Evolutionary conservation across 2,888 invertebrate species (phyloP).

Genomic region (Drosophila trichaetosa): DNA sequence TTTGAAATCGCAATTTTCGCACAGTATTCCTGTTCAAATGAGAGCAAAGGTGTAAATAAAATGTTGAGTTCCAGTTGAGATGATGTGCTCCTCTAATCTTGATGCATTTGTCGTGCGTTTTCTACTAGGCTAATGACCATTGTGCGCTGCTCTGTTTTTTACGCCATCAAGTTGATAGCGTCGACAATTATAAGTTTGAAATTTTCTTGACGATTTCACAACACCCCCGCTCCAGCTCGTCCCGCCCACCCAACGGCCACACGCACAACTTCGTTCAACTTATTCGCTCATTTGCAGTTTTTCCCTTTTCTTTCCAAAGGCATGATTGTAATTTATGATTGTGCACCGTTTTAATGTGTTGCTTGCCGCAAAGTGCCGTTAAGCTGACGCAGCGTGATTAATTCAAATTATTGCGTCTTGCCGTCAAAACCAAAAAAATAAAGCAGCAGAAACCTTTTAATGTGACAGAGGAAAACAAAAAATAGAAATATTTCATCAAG

Average conservation of each 20-base stretch:
- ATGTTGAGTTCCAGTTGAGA: neutral
- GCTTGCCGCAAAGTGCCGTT: constrained; percentile 38
- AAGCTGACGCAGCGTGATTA: constrained; percentile 51
- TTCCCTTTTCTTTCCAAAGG: neutral
- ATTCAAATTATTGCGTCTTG: constrained; percentile 58
- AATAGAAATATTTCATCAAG: constrained; percentile 20
- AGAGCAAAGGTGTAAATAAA: neutral
- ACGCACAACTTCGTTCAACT: neutral
- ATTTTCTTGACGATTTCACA: constrained; percentile 32
- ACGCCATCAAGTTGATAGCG: constrained; percentile 6
- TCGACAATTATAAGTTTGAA: constrained; percentile 43
- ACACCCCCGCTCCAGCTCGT: neutral
- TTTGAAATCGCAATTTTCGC: neutral
- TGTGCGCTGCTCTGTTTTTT: constrained; percentile 1
- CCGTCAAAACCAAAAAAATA: neutral
- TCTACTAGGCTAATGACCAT: constrained; percentile 1
- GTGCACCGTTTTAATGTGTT: constrained; percentile 38
- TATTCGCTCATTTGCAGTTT: constrained; percentile 2
- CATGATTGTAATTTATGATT: constrained; percentile 50
- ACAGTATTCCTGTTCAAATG: neutral
- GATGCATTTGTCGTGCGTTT: neutral
- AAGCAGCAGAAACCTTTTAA: constrained; percentile 16
- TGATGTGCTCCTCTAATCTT: constrained; percentile 11
- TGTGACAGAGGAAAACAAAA: neutral
- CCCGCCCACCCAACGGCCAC: no score